Evolutionary conservation across 1,140 invertebrate genomes (phyloP).

Genomic region (Melipona quadrifasciata): DNA sequence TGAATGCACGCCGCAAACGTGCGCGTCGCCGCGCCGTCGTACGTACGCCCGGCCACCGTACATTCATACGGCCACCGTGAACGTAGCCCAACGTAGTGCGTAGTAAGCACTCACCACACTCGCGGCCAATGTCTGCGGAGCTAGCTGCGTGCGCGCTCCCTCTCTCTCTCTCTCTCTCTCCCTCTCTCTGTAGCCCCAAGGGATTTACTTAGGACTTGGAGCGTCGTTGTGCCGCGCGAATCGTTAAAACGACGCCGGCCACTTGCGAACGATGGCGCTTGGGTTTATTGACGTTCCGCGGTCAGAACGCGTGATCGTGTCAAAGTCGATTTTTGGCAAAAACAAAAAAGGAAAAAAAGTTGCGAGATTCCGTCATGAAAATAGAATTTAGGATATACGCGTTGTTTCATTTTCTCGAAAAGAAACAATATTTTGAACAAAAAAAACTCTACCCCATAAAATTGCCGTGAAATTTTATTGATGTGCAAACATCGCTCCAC

Average conservation of each 20-base stretch:
- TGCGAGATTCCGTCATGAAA: no score
- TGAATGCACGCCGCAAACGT: constrained; percentile 72
- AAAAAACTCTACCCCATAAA: no score
- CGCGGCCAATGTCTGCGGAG: constrained; percentile 37
- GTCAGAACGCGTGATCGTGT: not conserved
- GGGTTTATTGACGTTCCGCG: not conserved
- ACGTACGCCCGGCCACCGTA: constrained; percentile 56
- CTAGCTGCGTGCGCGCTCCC: not conserved
- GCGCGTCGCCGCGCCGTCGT: constrained; percentile 52
- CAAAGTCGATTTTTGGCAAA: not conserved
- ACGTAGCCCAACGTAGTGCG: constrained; percentile 56
- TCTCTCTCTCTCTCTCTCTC: not conserved
- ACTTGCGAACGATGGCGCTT: not conserved
- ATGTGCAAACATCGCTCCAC: no score
- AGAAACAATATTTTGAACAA: no score
- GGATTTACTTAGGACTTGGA: constrained; percentile 59
- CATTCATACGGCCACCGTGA: constrained; percentile 62
- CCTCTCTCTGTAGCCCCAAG: not conserved
- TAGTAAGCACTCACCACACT: constrained; percentile 50
- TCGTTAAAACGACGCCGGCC: constrained; percentile 51
- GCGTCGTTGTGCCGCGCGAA: constrained; percentile 25
- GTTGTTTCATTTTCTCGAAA: no score
- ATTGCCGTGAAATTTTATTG: no score
- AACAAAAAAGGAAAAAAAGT: not conserved
- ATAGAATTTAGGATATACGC: no score